Conservation (phyloP, 2,797 vertebrate genomes). For the Darevskia mixta region DNA sequence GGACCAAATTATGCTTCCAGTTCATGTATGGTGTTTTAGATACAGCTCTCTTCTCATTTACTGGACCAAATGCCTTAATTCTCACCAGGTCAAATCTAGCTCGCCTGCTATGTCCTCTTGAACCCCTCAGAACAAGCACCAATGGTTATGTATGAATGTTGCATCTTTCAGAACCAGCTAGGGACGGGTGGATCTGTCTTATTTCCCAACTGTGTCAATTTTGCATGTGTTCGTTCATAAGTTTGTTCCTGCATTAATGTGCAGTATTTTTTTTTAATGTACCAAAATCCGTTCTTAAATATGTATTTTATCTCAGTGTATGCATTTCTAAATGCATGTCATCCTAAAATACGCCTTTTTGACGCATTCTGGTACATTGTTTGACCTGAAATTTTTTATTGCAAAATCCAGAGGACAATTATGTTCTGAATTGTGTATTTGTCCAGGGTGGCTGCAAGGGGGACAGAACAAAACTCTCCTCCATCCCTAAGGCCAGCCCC, state of each 20-base stretch:
- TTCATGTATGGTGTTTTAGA: constrained; percentile 22
- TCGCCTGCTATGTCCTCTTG: neutral
- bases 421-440: neutral
- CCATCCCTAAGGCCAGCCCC: neutral
- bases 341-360: neutral
- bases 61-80: neutral
- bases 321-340: neutral
- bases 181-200: neutral
- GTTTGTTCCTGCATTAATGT: neutral
- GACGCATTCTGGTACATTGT: neutral
- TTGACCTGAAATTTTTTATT: neutral
- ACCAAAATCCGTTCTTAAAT: neutral
- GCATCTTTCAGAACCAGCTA: neutral
- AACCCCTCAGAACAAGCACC: neutral
- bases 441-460: neutral
- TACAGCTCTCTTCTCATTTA: neutral
- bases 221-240: neutral
- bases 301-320: neutral
- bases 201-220: neutral
- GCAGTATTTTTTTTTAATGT: neutral
- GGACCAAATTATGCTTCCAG: constrained; percentile 29
- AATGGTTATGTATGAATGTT: neutral
- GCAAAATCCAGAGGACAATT: neutral
- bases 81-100: neutral
- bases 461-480: neutral